phyloP scores from a whole-genome alignment of 2,888 invertebrate species.

The Rhodophaea formosa region DNA sequence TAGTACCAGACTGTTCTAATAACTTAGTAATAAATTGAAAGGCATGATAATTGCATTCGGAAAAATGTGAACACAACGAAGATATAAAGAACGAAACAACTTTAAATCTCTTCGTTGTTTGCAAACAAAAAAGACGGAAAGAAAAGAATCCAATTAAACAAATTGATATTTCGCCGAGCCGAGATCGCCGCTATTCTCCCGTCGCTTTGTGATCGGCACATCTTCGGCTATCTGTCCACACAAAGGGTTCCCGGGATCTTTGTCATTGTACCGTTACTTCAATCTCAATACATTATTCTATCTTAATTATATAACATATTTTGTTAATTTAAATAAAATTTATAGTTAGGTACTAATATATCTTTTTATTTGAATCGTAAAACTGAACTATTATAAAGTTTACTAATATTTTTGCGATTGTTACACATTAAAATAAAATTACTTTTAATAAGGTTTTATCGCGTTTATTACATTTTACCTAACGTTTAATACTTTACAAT shows the following conservation, averaged over 20 bases:
- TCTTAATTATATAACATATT: too few relatives aligned
- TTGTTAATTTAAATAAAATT: too few relatives aligned
- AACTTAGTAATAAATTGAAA: conserved; percentile 15
- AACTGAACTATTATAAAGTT: too few relatives aligned
- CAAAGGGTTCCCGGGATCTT: conserved; percentile 56
- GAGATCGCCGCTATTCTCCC: conserved; percentile 45
- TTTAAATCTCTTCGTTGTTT: conserved; percentile 58
- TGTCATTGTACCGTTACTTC: conserved; percentile 47
- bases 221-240: conserved; percentile 56
- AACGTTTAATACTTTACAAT: too few relatives aligned
- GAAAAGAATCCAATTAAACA: conserved; percentile 66
- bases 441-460: too few relatives aligned
- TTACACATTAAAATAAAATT: too few relatives aligned
- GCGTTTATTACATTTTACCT: too few relatives aligned
- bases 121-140: conserved; percentile 64
- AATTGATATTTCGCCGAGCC: conserved; percentile 53
- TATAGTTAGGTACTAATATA: too few relatives aligned
- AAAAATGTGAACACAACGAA: conserved; percentile 31
- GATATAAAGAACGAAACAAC: conserved; percentile 50
- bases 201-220: conserved; percentile 66
- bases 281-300: conserved; percentile 33
- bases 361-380: too few relatives aligned
- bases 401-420: too few relatives aligned
- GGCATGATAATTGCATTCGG: conserved; percentile 30
- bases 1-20: not conserved